Evolutionary conservation across 2,888 invertebrate genomes (phyloP), one percentile per base, ranked within the genome.

Genomic region (Synergus umbraculus): DNA sequence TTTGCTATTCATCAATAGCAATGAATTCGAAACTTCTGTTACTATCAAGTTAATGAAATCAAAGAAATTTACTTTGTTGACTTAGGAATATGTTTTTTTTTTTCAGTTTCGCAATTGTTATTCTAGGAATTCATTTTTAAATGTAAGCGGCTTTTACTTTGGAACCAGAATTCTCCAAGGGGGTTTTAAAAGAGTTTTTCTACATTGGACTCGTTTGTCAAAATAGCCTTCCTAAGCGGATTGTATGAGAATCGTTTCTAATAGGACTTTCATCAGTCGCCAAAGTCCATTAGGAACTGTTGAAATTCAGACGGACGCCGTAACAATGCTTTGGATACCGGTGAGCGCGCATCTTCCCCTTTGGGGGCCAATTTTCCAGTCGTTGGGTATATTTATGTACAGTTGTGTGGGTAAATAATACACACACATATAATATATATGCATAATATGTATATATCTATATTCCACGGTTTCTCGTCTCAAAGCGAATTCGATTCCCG

Each of bases 281-380:
- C 54, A 73, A 73, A 73, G 37, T 73, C 73, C 54, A 73, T 73
- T 73, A 37, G n/a, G 29, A 54, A 54, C 54, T 18, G 73, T 41
- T 54, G 73, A 73, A 73, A 73, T 73, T 54, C 37, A 73, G 49
- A 73, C 12, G 54, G 73, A 18, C 22, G 1, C 22, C 7, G 54
- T 73, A 73, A 73, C 54, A 73, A 73, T 73, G 54, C 73, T 73
- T 54, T 73, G 15, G 73, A 41, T 73, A 73, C 73, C 49, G 54
- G 54, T 37, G 41, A 54, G 73, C 54, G 80, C 79, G 80, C 78
- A 76, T 81, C 79, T 77, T 69, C 73, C 58, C 76, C 79, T 78
- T 76, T 64, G 73, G 76, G 77, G 78, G 78, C 83, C 81, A 83
- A 83, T 83, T 81, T 83, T 79, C 78, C 79, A 78, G 79, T 69